Conservation (phyloP, 2,888 invertebrate species). For the Anarsia innoxiella region DNA sequence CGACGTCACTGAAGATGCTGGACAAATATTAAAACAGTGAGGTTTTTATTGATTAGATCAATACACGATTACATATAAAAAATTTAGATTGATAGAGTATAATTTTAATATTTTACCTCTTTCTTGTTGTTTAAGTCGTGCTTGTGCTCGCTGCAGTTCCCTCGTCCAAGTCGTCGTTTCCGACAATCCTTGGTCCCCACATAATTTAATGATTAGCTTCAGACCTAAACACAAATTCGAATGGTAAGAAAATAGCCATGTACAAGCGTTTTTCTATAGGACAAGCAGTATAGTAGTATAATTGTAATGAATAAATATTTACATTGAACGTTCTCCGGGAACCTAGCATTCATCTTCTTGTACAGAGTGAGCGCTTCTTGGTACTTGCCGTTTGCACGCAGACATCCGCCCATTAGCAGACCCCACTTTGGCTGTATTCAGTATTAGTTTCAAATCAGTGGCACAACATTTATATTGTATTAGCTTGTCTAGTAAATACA, state of each 20-base stretch:
- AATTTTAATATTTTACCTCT: conserved; percentile 39
- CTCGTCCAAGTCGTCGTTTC: conserved; percentile 90
- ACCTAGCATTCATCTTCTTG: conserved; percentile 88
- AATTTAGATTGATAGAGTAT: no score
- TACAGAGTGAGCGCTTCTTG: conserved; percentile 89
- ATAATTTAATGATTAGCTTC: conserved; percentile 89
- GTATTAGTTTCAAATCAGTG: no score
- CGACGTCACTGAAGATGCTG: conserved; percentile 50
- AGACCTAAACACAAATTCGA: conserved; percentile 77
- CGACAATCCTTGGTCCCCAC: conserved; percentile 91
- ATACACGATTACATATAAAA: no score
- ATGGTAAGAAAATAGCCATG: no score
- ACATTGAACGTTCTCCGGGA: conserved; percentile 97
- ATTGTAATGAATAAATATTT: conserved; percentile 30
- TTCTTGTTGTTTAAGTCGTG: conserved; percentile 63
- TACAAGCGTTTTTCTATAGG: no score
- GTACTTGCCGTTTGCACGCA: conserved; percentile 86
- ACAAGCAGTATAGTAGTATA: no score
- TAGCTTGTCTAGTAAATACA: no score
- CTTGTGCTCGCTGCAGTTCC: conserved; percentile 84
- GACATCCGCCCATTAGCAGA: conserved; percentile 85
- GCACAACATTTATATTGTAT: no score
- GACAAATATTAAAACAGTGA: no score
- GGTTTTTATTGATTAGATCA: no score
- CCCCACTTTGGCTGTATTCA: conserved; percentile 90